A percentile compares a stretch with the other conserved stretches of the same genome.
Evolutionary conservation across 2,113 vertebrate genomes (phyloP).

Genomic region (Burhinus oedicnemus): DNA sequence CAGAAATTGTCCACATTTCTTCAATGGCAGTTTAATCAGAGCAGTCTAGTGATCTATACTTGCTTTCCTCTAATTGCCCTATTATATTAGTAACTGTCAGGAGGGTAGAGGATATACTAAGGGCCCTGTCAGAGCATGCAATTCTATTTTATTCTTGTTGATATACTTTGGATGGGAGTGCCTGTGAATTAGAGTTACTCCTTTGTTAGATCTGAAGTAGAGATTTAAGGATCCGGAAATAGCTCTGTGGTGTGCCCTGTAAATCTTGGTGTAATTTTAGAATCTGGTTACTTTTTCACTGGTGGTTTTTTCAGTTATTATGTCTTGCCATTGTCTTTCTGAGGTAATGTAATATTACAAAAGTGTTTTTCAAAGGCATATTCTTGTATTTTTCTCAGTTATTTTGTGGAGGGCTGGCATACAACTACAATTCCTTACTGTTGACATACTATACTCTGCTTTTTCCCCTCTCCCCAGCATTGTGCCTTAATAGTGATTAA

Average conservation of each 20-base stretch:
- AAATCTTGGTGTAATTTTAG: neutral
- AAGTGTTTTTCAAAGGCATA: neutral
- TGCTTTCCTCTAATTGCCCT: neutral
- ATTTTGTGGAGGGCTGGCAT: neutral
- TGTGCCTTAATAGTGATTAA: neutral
- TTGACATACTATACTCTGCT: neutral
- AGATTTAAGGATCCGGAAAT: neutral
- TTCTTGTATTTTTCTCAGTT: neutral
- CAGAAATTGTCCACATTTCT: neutral
- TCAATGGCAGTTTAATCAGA: neutral
- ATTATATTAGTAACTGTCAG: neutral
- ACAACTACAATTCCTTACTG: neutral
- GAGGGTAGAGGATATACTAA: neutral
- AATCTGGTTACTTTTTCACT: neutral
- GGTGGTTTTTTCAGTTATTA: neutral
- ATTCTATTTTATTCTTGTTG: neutral
- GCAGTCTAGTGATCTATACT: neutral
- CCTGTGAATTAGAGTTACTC: neutral
- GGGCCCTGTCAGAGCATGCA: neutral
- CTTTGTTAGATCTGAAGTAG: neutral
- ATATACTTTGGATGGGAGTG: neutral
- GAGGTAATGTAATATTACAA: neutral
- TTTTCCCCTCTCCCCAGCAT: neutral
- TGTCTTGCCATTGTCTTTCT: neutral
- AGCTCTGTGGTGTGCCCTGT: neutral